Percentiles rank a stretch among this genome's conserved stretches.
Evolutionary conservation across 2,888 invertebrate genomes (phyloP).

Genomic region (Philereme vetulata): DNA sequence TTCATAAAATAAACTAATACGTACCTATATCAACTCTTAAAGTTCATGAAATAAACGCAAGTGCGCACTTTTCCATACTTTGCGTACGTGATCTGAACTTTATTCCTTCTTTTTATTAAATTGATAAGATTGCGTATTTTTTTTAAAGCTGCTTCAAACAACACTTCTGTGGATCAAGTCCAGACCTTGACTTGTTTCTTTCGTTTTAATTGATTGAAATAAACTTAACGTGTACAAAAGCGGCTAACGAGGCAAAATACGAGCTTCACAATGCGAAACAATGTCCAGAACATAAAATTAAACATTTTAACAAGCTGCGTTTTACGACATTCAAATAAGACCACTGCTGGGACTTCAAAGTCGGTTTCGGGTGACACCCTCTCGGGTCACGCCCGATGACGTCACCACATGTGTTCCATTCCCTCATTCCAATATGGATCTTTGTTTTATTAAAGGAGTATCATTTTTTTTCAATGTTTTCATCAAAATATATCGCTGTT

Average conservation of each 20-base stretch:
- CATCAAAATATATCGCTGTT: too few species aligned
- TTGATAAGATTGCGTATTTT: too few species aligned
- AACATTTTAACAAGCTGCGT: slow-evolving; percentile 51
- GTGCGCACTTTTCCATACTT: too few species aligned
- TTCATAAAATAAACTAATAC: too few species aligned
- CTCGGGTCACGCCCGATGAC: slow-evolving; percentile 29
- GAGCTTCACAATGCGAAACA: slow-evolving; percentile 26
- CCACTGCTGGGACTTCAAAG: slow-evolving; percentile 21
- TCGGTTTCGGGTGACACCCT: slow-evolving; percentile 28
- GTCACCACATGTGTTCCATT: slow-evolving; percentile 21
- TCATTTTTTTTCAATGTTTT: too few species aligned
- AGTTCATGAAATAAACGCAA: too few species aligned
- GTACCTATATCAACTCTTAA: too few species aligned
- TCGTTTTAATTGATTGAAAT: neutral
- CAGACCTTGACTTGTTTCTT: neutral
- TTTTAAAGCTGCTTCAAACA: too few species aligned
- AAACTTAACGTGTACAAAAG: slow-evolving; percentile 2
- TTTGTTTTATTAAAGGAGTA: neutral
- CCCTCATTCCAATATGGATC: neutral
- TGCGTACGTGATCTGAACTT: too few species aligned
- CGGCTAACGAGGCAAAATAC: slow-evolving; percentile 22
- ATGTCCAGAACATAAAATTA: slow-evolving; percentile 39
- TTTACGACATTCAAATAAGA: slow-evolving; percentile 45
- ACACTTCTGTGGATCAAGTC: too few species aligned
- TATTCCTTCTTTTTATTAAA: too few species aligned